Evolutionary conservation across 2,888 invertebrate species (phyloP).

Genomic region (Cheilosia variabilis): DNA sequence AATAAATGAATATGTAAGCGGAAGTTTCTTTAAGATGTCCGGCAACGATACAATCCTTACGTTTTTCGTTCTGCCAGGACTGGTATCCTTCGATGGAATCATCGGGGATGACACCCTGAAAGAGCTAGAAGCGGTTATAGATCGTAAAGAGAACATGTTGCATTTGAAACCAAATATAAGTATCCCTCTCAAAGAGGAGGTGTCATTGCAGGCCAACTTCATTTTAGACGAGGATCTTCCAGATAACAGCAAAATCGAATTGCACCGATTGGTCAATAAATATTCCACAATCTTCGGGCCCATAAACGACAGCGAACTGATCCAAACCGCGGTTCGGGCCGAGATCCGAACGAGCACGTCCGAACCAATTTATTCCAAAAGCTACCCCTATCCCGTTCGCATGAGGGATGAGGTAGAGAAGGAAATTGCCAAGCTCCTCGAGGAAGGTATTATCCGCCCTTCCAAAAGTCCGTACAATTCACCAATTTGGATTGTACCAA

Average conservation of each 20-base stretch:
- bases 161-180: not conserved
- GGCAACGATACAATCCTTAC: not conserved
- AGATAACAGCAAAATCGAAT: not conserved
- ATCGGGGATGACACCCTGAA: slow-evolving; percentile 26
- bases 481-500: not conserved
- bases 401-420: slow-evolving; percentile 21
- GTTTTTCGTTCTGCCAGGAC: slow-evolving; percentile 13
- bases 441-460: too few relatives aligned
- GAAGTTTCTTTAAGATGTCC: not conserved
- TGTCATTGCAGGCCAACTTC: not conserved
- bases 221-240: not conserved
- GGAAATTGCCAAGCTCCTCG: slow-evolving; percentile 35
- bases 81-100: slow-evolving; percentile 22
- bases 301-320: not conserved
- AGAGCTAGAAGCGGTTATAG: slow-evolving; percentile 10
- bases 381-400: not conserved
- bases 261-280: not conserved
- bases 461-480: slow-evolving; percentile 73
- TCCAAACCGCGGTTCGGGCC: not conserved
- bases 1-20: not conserved
- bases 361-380: not conserved
- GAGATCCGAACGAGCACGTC: not conserved
- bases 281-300: not conserved
- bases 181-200: slow-evolving; percentile 47
- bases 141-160: slow-evolving; percentile 1